A percentile compares a stretch with the other conserved stretches of the same genome.
These are phyloP conservation scores for Stegastes partitus DNA, from an alignment of 2,113 vertebrate species.

Conservation along the genomic window DNA sequence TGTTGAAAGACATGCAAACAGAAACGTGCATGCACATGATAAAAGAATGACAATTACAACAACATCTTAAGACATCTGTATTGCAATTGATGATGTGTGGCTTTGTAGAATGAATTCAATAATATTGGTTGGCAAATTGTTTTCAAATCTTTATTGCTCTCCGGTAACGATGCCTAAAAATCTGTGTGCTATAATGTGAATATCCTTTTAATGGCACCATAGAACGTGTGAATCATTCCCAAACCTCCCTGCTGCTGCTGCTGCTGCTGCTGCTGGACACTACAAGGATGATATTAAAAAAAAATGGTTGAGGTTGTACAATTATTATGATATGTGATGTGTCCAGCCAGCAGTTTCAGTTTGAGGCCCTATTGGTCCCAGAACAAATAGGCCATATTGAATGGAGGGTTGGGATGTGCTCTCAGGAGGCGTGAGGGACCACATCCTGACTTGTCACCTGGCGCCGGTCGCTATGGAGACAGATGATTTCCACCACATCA, in stretches of 20 bases:
- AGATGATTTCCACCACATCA: constrained; percentile 35
- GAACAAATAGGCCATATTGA: constrained; percentile 48
- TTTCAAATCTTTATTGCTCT: too few relatives aligned
- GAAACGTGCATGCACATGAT: too few relatives aligned
- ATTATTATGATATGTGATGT: constrained; percentile 38
- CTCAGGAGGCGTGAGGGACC: constrained; percentile 30
- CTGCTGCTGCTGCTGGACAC: background rate
- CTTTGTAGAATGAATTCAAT: background rate
- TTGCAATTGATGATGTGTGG: background rate
- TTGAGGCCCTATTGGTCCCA: constrained; percentile 43
- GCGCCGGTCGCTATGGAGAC: constrained; percentile 70
- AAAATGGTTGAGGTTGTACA: constrained; percentile 13
- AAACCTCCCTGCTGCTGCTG: constrained; percentile 2
- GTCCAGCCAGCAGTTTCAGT: constrained; percentile 26
- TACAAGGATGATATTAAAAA: constrained; percentile 1
- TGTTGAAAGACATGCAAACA: too few relatives aligned
- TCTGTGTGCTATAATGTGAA: too few relatives aligned
- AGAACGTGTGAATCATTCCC: constrained; percentile 3
- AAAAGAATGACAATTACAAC: too few relatives aligned
- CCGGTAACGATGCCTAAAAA: too few relatives aligned
- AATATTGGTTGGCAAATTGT: too few relatives aligned
- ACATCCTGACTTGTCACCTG: constrained; percentile 64
- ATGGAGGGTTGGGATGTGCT: constrained; percentile 41
- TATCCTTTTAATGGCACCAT: background rate
- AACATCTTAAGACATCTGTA: too few relatives aligned